phyloP scores from a whole-genome alignment of 1,140 invertebrate species.

The Neocloeon triangulifer region DNA sequence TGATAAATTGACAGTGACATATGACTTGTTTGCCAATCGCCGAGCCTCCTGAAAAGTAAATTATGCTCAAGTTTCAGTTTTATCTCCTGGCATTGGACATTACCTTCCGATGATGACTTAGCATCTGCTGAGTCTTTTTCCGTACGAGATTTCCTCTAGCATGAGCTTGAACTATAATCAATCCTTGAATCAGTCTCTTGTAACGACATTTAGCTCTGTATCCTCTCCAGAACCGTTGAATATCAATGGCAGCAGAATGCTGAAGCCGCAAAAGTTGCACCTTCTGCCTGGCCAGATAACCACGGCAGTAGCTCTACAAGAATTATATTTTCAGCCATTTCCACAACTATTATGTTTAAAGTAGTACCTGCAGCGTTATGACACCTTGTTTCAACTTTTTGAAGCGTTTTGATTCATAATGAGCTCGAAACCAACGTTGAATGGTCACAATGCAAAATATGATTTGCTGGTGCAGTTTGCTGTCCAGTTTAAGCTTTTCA shows the following conservation, averaged over 20 bases:
- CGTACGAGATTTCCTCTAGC: conserved; percentile 35
- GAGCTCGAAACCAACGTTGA: conserved; percentile 75
- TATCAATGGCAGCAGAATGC: conserved; percentile 39
- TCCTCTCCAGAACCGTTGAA: conserved; percentile 54
- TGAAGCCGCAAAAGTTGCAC: conserved; percentile 15
- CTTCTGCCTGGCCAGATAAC: conserved; percentile 16
- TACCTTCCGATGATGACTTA: too few relatives aligned
- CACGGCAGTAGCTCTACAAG: too few relatives aligned
- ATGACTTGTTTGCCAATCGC: too few relatives aligned
- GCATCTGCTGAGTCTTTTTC: conserved; percentile 21
- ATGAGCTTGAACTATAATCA: conserved; percentile 48
- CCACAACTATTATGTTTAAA: too few relatives aligned
- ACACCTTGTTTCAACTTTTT: conserved; percentile 45
- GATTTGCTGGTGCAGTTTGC: conserved; percentile 78
- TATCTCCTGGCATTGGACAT: too few relatives aligned
- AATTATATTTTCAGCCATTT: too few relatives aligned
- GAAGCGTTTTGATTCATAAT: conserved; percentile 54
- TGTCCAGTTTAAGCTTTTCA: conserved; percentile 83
- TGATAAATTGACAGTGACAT: too few relatives aligned
- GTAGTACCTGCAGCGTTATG: conserved; percentile 41
- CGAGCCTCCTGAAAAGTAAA: too few relatives aligned
- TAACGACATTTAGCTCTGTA: conserved; percentile 40
- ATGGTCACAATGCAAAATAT: conserved; percentile 78
- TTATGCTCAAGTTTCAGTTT: too few relatives aligned
- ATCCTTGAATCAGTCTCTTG: conserved; percentile 28